A percentile compares a stretch with the other conserved stretches of the same genome.
Conservation (phyloP, 2,797 vertebrate genomes). For the Todus mexicanus region DNA sequence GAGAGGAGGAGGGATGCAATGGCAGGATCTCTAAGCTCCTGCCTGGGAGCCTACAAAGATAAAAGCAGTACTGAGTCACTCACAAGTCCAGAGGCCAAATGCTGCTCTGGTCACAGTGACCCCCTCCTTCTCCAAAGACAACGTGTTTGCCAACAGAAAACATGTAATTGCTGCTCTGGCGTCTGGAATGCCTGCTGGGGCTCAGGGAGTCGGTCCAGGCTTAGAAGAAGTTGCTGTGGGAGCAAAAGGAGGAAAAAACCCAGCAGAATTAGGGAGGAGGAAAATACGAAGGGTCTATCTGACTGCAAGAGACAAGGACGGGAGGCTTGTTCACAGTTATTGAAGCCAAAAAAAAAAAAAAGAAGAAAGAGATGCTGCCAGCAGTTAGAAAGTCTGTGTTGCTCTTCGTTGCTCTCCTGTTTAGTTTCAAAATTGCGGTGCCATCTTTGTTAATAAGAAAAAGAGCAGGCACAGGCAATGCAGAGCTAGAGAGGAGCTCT, state of each 20-base stretch:
- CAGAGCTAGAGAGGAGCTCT: neutral
- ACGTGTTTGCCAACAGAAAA: neutral
- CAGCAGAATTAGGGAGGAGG: neutral
- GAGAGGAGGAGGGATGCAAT: neutral
- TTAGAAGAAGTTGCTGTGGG: neutral
- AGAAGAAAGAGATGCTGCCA: neutral
- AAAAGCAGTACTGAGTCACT: neutral
- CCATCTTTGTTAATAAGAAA: neutral
- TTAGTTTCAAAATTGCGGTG: neutral
- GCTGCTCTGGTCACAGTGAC: neutral
- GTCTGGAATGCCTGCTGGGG: neutral
- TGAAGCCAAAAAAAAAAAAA: neutral
- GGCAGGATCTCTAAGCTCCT: neutral
- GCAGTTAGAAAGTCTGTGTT: neutral
- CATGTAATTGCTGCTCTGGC: neutral
- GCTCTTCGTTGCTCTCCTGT: neutral
- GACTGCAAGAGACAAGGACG: neutral
- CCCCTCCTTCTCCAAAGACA: neutral
- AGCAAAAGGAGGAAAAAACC: neutral
- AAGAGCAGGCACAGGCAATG: fast-evolving
- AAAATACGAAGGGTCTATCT: neutral
- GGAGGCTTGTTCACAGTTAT: neutral
- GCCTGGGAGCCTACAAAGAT: neutral
- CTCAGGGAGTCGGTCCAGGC: neutral
- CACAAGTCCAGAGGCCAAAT: neutral